These are phyloP conservation scores for Cavia porcellus DNA, from an alignment of 2,113 vertebrate species.

Conservation along the genomic window DNA sequence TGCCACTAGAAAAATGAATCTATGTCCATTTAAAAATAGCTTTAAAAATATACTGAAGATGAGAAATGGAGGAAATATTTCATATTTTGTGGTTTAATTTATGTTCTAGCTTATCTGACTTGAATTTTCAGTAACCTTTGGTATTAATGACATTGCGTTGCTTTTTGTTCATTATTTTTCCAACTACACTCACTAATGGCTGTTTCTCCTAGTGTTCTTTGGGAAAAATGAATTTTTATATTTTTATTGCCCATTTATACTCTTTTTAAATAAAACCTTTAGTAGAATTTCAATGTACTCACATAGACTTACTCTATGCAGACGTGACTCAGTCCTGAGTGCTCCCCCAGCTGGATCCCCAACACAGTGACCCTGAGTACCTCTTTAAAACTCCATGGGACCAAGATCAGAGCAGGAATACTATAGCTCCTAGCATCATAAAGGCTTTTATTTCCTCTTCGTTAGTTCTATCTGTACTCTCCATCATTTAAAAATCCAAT, in stretches of 20 bases:
- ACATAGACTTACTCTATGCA: not conserved
- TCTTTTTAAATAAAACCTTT: not conserved
- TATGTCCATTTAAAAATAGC: not conserved
- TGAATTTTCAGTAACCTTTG: not conserved
- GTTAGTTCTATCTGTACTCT: not conserved
- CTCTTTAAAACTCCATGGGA: not conserved
- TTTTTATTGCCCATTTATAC: not conserved
- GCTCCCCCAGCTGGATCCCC: not conserved
- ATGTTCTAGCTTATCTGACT: not conserved
- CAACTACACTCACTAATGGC: not conserved
- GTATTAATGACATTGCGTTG: not conserved
- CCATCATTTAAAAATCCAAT: not conserved
- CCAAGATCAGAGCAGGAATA: not conserved
- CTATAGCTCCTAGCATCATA: not conserved
- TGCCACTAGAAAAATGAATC: not conserved
- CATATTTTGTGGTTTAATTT: not conserved
- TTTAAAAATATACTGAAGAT: not conserved
- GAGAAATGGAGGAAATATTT: not conserved
- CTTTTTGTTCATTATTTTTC: not conserved
- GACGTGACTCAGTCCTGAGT: not conserved
- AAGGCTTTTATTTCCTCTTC: not conserved
- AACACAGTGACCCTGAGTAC: not conserved
- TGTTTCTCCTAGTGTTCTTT: not conserved
- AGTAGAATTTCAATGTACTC: not conserved
- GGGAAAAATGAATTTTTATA: not conserved